Percentiles rank a stretch among this genome's conserved stretches.
phyloP scores from a whole-genome alignment of 1,140 invertebrate species.

The Euura saliciscinereae region DNA sequence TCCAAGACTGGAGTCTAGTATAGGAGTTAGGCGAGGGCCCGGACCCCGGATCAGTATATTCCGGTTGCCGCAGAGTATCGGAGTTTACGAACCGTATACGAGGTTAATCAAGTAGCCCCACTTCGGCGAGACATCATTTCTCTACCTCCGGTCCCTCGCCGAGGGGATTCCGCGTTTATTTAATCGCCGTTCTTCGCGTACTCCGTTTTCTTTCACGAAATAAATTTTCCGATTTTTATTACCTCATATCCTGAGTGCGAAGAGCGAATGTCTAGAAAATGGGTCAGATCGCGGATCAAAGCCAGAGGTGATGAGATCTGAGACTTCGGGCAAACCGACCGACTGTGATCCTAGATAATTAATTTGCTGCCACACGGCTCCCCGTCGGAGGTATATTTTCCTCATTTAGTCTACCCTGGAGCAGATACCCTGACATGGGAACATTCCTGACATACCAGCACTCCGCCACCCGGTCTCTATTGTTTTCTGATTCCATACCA shows the following conservation, averaged over 20 bases:
- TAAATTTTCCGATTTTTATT: too few relatives aligned
- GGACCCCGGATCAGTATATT: not conserved
- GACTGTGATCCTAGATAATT: not conserved
- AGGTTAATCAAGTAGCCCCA: slow-evolving; percentile 17
- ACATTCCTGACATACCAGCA: not conserved
- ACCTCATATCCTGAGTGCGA: too few relatives aligned
- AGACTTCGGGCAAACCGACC: too few relatives aligned
- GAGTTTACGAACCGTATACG: slow-evolving; percentile 10
- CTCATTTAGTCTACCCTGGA: not conserved
- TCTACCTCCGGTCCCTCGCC: too few relatives aligned
- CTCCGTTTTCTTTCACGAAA: too few relatives aligned
- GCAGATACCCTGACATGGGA: not conserved
- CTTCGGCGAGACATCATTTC: slow-evolving; percentile 8
- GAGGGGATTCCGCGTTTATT: not conserved
- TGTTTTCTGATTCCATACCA: not conserved
- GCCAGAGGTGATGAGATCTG: too few relatives aligned
- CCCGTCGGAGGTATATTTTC: not conserved
- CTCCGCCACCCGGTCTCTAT: not conserved
- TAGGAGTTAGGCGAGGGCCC: too few relatives aligned
- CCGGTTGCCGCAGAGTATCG: not conserved
- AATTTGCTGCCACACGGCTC: not conserved
- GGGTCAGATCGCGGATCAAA: too few relatives aligned
- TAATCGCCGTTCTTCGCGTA: not conserved
- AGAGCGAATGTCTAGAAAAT: too few relatives aligned
- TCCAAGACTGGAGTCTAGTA: too few relatives aligned